Evolutionary conservation across 2,113 vertebrate genomes (phyloP), one percentile per base, ranked within the genome.

Genomic region (Bubo blakistoni): DNA sequence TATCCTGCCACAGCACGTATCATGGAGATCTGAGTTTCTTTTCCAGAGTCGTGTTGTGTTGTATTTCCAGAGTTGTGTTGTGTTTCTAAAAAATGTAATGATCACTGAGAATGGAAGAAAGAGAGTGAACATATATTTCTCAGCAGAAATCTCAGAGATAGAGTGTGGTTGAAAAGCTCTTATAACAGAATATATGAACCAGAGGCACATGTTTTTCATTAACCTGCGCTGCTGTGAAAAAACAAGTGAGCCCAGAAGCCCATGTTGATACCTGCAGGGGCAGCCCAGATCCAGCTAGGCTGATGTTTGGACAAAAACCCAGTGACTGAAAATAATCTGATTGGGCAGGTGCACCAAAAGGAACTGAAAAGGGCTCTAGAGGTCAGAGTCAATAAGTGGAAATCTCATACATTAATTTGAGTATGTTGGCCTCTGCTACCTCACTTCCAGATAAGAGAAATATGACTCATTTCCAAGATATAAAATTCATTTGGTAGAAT

Each of bases 391-490:
- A 86, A 2, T 88, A 76, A 92, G 52, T 26, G 62, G 29, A 80
- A 88, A 89, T 94, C 40, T 94, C 38, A 87, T 72, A 46, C 46
- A 36, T 88, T 88, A 85, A 81, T 94, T 95, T 61, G 97, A 95
- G 59, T 80, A 77, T 78, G 29, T 47, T 90, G 69, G 69, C 74
- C 51, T 88, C 62, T 42, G 42, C 55, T 70, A 94, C n/a, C 13
- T 69, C 81, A 67, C 81, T 95, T 93, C 79, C 79, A 94, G 88
- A 71, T 73, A 89, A 94, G 38, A 93, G 73, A 96, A 94, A 95
- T 52, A 40, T 92, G 83, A 96, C 36, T 81, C 40, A 81, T 88
- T 96, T 93, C 89, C 77, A 91, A 86, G 42, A 58, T 32, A 88
- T 25, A 71, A 94, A 92, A 84, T 71, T 72, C 4, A 63, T 42